phyloP scores from a whole-genome alignment of 1,140 invertebrate species.

The Brachionus koreanus region DNA sequence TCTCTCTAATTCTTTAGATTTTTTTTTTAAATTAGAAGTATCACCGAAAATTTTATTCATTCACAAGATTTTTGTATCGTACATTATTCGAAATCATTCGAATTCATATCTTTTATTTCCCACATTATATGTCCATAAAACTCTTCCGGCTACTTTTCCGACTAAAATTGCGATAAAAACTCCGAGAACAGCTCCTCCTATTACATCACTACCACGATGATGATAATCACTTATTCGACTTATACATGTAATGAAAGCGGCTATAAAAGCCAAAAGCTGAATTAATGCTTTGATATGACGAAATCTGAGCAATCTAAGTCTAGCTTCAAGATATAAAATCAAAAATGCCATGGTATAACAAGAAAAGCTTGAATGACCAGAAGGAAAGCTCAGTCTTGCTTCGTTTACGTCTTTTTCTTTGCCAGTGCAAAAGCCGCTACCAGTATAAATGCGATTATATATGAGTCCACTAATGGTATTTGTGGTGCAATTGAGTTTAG shows the following conservation, averaged over 20 bases:
- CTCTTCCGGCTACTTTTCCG: neutral
- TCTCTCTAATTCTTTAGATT: neutral
- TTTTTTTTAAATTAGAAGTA: no score
- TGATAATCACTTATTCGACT: constrained; percentile 84
- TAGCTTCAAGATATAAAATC: constrained; percentile 50
- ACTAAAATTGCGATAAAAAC: neutral
- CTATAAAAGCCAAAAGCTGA: constrained; percentile 3
- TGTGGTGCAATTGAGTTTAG: neutral
- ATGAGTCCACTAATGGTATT: neutral
- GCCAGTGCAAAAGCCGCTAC: constrained; percentile 51
- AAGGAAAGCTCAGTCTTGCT: constrained; percentile 62
- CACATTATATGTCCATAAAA: constrained; percentile 22
- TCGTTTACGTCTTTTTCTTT: constrained; percentile 48
- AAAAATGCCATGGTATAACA: constrained; percentile 60
- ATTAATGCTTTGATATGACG: constrained; percentile 4
- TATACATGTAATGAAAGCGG: constrained; percentile 53
- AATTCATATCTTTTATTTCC: constrained; percentile 14
- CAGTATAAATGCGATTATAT: constrained; percentile 54
- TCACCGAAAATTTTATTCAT: neutral
- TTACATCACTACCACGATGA: constrained; percentile 81
- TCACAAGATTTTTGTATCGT: neutral
- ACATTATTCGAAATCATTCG: neutral
- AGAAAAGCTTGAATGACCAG: constrained; percentile 64
- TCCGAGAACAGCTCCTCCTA: constrained; percentile 64
- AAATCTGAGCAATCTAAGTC: neutral